Evolutionary conservation across 2,113 vertebrate species (phyloP).

Genomic region (Hippocampus mohnikei): DNA sequence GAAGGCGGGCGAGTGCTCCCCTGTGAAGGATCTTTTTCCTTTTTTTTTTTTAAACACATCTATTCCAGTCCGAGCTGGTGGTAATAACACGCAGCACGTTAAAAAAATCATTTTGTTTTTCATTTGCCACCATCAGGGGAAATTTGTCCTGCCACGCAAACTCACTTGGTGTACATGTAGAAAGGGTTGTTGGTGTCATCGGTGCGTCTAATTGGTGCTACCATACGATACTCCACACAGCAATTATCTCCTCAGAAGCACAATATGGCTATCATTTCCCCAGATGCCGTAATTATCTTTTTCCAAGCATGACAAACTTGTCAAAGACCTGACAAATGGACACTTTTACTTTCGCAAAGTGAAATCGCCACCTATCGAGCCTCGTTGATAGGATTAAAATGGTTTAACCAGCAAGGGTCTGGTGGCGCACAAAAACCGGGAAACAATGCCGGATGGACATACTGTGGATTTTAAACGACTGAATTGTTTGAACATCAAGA

Average conservation of each 20-base stretch:
- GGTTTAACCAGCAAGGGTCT: background rate
- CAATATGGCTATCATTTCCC: slow-evolving; percentile 69
- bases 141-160: slow-evolving; percentile 40
- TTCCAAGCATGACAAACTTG: slow-evolving; percentile 55
- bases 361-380: background rate
- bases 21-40: slow-evolving; percentile 55
- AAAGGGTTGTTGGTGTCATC: slow-evolving; percentile 38
- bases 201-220: slow-evolving; percentile 58
- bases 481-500: background rate
- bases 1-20: slow-evolving; percentile 38
- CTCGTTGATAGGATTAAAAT: background rate
- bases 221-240: slow-evolving; percentile 37
- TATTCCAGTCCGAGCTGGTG: slow-evolving; percentile 11
- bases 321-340: slow-evolving; percentile 51
- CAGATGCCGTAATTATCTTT: slow-evolving; percentile 64
- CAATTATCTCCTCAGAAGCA: slow-evolving; percentile 67
- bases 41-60: slow-evolving; percentile 28
- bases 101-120: slow-evolving; percentile 46
- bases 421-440: background rate
- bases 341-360: slow-evolving; percentile 18
- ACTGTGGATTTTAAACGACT: background rate
- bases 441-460: background rate
- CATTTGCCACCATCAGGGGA: slow-evolving; percentile 50
- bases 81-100: background rate
- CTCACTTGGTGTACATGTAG: slow-evolving; percentile 42